A percentile compares a stretch with the other conserved stretches of the same genome.
phyloP scores from a whole-genome alignment of 92 coral and sea anemone genomes.

The Montipora capitata region DNA sequence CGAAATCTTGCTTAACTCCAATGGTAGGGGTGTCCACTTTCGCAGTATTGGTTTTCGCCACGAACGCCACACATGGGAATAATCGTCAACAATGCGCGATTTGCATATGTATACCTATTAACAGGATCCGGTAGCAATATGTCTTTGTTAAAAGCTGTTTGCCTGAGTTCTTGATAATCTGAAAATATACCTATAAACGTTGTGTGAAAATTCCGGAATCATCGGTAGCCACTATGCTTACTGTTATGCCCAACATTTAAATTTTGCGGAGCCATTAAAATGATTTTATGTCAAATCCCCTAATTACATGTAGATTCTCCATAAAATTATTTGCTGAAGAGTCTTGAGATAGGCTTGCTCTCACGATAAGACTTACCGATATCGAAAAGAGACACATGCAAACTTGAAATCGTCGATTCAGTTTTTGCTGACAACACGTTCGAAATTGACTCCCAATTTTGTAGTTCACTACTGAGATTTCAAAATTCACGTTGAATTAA shows the following conservation, averaged over 20 bases:
- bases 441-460: too few species aligned
- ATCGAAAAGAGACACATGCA: too few species aligned
- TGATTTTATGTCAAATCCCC: background rate
- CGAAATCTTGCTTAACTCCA: background rate
- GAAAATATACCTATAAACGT: background rate
- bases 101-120: conserved; percentile 28
- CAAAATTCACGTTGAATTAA: too few species aligned
- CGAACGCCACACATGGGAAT: conserved; percentile 8
- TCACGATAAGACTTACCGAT: too few species aligned
- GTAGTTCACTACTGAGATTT: too few species aligned
- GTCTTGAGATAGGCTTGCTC: too few species aligned
- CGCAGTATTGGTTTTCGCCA: conserved; percentile 1
- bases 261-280: background rate
- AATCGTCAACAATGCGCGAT: background rate
- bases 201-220: background rate
- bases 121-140: background rate
- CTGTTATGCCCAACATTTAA: too few species aligned
- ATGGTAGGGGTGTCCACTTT: background rate
- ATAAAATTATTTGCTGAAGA: too few species aligned
- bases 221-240: background rate
- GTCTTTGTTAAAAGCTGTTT: background rate
- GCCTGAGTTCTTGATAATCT: background rate
- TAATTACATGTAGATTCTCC: too few species aligned
- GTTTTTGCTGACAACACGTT: too few species aligned
- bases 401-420: too few species aligned